A percentile compares a stretch with the other conserved stretches of the same genome.
Evolutionary conservation across 2,797 vertebrate genomes (phyloP).

Genomic region (Danio albolineatus): DNA sequence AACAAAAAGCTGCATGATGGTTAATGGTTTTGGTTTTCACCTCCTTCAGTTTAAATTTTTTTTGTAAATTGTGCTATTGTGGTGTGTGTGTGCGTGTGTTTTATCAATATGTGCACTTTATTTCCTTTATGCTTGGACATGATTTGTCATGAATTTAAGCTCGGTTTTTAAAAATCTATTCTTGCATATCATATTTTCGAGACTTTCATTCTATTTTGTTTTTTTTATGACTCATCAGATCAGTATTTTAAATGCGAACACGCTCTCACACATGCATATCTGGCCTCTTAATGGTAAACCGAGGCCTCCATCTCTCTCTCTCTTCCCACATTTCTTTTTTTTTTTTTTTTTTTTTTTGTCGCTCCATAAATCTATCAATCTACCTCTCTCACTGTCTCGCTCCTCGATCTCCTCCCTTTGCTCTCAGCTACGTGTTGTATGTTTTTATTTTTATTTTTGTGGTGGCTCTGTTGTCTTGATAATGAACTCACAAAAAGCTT

Average conservation of each 20-base stretch:
- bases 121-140: constrained; percentile 7
- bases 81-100: constrained; percentile 83
- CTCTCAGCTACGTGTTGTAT: constrained; percentile 75
- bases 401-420: constrained; percentile 58
- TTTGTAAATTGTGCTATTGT: constrained; percentile 76
- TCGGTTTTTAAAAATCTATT: constrained; percentile 46
- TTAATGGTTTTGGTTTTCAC: constrained; percentile 54
- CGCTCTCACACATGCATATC: constrained; percentile 74
- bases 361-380: constrained; percentile 34
- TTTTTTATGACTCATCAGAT: constrained; percentile 28
- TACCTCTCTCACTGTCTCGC: constrained; percentile 30
- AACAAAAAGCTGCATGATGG: constrained; percentile 85
- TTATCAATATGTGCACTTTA: background rate
- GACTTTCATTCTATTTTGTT: background rate
- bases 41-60: constrained; percentile 40
- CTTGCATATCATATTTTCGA: constrained; percentile 22
- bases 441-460: constrained; percentile 65
- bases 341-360: constrained; percentile 36
- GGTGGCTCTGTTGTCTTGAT: constrained; percentile 92
- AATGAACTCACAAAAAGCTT: constrained; percentile 92
- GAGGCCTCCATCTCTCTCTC: constrained; percentile 69
- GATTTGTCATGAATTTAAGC: constrained; percentile 76
- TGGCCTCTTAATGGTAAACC: constrained; percentile 88
- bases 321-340: constrained; percentile 22
- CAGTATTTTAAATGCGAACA: constrained; percentile 61